Conservation (phyloP, 1,140 invertebrate genomes). For the Bombus superbus region DNA sequence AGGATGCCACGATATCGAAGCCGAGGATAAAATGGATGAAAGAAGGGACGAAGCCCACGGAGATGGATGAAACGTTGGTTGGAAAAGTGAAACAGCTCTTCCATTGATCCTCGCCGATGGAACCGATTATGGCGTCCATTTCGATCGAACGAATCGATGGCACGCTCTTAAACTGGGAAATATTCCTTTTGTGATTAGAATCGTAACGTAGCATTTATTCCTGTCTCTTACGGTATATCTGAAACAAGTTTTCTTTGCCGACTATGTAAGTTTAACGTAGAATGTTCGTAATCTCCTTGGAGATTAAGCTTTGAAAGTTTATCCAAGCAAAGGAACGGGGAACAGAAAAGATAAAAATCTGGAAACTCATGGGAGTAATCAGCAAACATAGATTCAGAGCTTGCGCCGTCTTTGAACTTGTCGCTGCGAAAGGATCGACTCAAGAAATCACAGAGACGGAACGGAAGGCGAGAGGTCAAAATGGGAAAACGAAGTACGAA, state of each 20-base stretch:
- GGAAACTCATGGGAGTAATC: neutral
- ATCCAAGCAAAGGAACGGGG: neutral
- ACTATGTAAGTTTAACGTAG: neutral
- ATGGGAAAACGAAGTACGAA: neutral
- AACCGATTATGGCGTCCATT: slow-evolving; percentile 14
- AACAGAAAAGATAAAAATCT: neutral
- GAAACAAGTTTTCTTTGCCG: too few species aligned
- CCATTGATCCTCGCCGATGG: neutral
- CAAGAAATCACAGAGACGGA: neutral
- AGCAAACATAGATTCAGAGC: neutral
- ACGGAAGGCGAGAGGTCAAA: neutral
- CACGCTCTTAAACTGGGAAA: too few species aligned
- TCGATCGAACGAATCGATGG: neutral
- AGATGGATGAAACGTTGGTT: slow-evolving; percentile 32
- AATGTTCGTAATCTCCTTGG: neutral
- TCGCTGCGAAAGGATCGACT: neutral
- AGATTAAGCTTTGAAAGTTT: neutral
- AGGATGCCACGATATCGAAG: slow-evolving; percentile 43
- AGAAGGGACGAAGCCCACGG: neutral
- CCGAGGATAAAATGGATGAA: slow-evolving; percentile 33
- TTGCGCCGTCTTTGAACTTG: neutral
- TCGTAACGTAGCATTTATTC: neutral
- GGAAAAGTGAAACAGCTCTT: slow-evolving; percentile 27
- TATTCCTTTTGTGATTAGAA: too few species aligned
- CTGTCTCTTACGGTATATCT: neutral